Conservation (phyloP, 2,888 invertebrate species). For the Cancer borealis region DNA sequence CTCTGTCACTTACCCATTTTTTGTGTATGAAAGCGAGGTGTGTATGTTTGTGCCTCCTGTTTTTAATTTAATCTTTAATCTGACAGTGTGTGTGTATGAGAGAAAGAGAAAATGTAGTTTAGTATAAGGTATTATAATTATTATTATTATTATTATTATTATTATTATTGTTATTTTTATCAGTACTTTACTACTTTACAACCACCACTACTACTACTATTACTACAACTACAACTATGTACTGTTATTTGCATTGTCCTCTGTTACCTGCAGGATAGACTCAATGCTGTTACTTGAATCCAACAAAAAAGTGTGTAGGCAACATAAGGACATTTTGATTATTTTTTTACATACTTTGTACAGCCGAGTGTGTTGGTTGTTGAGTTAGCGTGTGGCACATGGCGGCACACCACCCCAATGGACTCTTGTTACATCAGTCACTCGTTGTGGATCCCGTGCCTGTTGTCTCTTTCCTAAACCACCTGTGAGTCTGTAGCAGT, state of each 20-base stretch:
- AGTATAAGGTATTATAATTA: conserved; percentile 25
- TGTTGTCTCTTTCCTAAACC: too few relatives aligned
- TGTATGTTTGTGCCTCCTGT: background rate
- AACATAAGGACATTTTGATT: background rate
- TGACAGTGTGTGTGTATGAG: background rate
- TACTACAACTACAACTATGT: background rate
- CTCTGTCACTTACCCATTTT: background rate
- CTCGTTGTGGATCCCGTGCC: background rate
- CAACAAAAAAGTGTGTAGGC: background rate
- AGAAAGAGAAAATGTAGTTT: background rate
- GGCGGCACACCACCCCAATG: background rate
- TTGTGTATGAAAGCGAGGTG: background rate
- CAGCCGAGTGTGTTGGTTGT: background rate
- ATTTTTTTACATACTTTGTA: conserved; percentile 37
- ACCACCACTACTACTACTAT: background rate
- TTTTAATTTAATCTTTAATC: too few relatives aligned
- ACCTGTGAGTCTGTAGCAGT: background rate
- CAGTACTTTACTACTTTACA: background rate
- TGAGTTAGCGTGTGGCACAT: background rate
- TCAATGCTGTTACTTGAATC: background rate
- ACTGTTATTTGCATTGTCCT: background rate
- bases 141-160: conserved; percentile 30
- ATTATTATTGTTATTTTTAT: conserved; percentile 23
- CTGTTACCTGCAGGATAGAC: background rate
- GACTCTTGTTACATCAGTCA: background rate